These are phyloP conservation scores for Bubo scandiacus DNA, from an alignment of 2,113 vertebrate genomes.

Conservation along the genomic window DNA sequence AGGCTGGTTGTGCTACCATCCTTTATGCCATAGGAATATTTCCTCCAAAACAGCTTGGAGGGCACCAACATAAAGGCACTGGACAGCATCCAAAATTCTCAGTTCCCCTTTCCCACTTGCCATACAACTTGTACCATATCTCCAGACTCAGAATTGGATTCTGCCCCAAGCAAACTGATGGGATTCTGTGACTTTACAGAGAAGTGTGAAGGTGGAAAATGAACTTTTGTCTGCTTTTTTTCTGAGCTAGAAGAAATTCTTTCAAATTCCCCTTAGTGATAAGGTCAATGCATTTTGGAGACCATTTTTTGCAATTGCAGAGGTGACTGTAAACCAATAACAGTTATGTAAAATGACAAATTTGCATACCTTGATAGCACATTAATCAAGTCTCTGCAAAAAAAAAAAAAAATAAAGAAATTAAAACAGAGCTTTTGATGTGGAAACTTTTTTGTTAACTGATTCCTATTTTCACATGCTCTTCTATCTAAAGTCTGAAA, in stretches of 20 bases:
- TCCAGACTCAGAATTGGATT: neutral
- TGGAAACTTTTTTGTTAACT: neutral
- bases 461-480: neutral
- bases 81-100: neutral
- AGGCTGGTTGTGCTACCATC: neutral
- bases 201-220: neutral
- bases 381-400: neutral
- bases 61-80: neutral
- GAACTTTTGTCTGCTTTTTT: neutral
- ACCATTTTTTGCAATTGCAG: neutral
- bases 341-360: neutral
- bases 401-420: neutral
- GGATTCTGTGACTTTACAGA: neutral
- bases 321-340: neutral
- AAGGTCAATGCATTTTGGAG: neutral
- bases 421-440: neutral
- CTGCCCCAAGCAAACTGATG: neutral
- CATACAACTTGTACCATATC: rapidly evolving
- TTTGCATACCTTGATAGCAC: neutral
- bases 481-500: neutral
- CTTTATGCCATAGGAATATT: neutral
- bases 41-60: neutral
- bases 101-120: neutral
- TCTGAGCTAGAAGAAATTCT: neutral
- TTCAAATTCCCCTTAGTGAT: neutral